Evolutionary conservation across 2,113 vertebrate genomes (phyloP).

Genomic region (Trinectes maculatus): DNA sequence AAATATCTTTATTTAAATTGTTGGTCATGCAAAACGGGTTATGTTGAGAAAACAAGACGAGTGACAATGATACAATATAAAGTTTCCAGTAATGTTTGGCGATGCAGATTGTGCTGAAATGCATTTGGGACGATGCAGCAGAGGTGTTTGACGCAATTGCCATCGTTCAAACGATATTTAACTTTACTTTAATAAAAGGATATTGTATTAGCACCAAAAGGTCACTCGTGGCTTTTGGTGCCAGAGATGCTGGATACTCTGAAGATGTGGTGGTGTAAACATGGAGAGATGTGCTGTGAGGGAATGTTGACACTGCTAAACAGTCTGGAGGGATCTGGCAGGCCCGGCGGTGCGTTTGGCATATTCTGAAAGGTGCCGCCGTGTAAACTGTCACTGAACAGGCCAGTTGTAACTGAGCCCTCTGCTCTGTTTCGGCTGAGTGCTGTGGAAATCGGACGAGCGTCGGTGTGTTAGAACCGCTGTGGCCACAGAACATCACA

Average conservation of each 20-base stretch:
- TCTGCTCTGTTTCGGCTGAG: slow-evolving; percentile 49
- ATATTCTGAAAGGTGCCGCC: slow-evolving; percentile 55
- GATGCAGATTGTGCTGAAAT: not conserved
- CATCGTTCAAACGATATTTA: no score
- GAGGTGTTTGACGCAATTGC: not conserved
- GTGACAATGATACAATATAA: no score
- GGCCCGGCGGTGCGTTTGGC: slow-evolving; percentile 31
- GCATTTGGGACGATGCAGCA: not conserved
- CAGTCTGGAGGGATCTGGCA: slow-evolving; percentile 47
- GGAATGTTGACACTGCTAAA: slow-evolving; percentile 41
- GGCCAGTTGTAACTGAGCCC: slow-evolving; percentile 47
- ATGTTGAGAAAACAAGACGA: no score
- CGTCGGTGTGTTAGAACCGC: slow-evolving; percentile 65
- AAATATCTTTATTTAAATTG: no score
- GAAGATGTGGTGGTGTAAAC: slow-evolving; percentile 2
- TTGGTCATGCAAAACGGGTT: no score
- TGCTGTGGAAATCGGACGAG: slow-evolving; percentile 49
- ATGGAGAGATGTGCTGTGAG: slow-evolving; percentile 15
- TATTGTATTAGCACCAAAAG: not conserved
- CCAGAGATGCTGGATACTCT: not conserved
- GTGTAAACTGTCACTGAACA: slow-evolving; percentile 58
- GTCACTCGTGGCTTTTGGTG: slow-evolving; percentile 9
- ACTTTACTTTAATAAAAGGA: no score
- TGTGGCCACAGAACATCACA: slow-evolving; percentile 44
- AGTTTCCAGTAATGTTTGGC: no score